These are phyloP conservation scores for Morinoia aosen DNA, from an alignment of 2,888 invertebrate genomes.

Conservation along the genomic window DNA sequence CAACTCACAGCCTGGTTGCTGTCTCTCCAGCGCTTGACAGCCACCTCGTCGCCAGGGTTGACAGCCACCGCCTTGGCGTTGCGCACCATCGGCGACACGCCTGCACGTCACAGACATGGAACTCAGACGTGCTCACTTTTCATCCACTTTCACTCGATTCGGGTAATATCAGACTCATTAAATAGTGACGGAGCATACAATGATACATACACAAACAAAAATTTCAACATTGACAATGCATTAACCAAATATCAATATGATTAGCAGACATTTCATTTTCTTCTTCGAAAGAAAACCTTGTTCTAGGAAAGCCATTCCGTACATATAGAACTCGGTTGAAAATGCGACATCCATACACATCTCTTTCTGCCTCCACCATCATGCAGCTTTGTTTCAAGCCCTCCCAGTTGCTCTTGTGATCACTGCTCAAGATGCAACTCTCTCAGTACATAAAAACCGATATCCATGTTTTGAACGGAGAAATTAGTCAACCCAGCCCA, in stretches of 20 bases:
- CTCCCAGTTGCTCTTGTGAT: no score
- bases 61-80: constrained; percentile 94
- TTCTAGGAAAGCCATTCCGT: not conserved
- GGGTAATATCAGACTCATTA: not conserved
- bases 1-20: constrained; percentile 82
- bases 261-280: no score
- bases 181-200: not conserved
- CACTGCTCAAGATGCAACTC: not conserved
- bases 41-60: constrained; percentile 81
- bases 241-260: not conserved
- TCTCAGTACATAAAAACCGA: not conserved
- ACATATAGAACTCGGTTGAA: not conserved
- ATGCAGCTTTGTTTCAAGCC: not conserved
- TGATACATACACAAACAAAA: not conserved
- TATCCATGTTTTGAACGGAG: not conserved
- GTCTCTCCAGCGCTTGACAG: constrained; percentile 84
- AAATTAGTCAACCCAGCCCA: not conserved
- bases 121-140: not conserved
- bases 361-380: not conserved
- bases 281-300: no score
- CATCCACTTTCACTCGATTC: not conserved
- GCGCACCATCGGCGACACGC: constrained; percentile 95
- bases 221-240: not conserved
- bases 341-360: not conserved
- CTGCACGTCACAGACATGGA: constrained; percentile 72